Conservation (phyloP, 2,113 vertebrate species). For the Rhabdornis inornatus region DNA sequence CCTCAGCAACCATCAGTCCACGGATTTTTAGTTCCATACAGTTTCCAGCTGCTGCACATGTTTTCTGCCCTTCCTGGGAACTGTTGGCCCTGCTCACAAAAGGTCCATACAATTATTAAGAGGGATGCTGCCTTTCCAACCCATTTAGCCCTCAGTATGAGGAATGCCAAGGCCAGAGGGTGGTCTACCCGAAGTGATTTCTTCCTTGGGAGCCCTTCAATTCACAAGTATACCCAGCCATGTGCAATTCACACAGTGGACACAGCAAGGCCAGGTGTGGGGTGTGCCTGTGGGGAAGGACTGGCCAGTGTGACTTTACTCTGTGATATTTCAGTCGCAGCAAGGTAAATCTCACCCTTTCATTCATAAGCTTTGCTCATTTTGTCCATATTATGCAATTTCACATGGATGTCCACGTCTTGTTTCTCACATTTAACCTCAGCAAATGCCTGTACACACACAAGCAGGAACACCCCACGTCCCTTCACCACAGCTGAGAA, state of each 20-base stretch:
- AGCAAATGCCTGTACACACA: not conserved
- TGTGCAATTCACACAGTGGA: rapidly evolving
- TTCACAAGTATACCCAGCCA: not conserved
- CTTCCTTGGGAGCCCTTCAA: not conserved
- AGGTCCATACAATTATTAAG: not conserved
- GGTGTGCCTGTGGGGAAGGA: not conserved
- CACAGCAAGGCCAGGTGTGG: not conserved
- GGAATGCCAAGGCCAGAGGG: not conserved
- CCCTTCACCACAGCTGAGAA: not conserved
- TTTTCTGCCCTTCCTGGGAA: not conserved
- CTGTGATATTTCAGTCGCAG: not conserved
- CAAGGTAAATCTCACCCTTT: not conserved
- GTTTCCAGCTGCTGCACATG: not conserved
- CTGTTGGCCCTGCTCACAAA: not conserved
- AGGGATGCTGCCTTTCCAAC: not conserved
- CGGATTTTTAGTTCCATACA: not conserved
- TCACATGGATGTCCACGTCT: not conserved
- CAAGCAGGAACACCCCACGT: rapidly evolving
- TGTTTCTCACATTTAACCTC: not conserved
- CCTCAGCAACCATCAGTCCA: not conserved
- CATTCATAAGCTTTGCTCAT: not conserved
- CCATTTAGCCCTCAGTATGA: not conserved
- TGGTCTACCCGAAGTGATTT: not conserved
- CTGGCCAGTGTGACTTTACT: not conserved
- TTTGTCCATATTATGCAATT: not conserved